A percentile compares a stretch with the other conserved stretches of the same genome.
Conservation (phyloP, 2,888 invertebrate species). For the Cetonia aurata region DNA sequence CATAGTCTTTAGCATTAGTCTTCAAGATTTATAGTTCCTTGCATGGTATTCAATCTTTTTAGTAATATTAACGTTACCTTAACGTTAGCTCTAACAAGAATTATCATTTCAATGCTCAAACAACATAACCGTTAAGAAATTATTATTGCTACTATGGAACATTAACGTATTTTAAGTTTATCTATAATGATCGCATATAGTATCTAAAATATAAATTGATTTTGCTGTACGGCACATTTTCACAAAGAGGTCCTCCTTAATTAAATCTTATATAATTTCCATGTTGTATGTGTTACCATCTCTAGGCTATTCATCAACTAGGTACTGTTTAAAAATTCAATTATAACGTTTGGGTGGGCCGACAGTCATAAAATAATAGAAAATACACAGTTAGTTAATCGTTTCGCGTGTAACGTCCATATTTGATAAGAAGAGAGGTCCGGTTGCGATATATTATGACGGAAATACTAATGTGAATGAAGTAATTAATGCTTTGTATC, state of each 20-base stretch:
- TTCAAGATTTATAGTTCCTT: too few relatives aligned
- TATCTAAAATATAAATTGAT: constrained; percentile 26
- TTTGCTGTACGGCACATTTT: constrained; percentile 19
- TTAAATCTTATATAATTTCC: constrained; percentile 37
- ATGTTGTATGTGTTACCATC: constrained; percentile 21
- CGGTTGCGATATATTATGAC: constrained; percentile 43
- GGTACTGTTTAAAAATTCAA: constrained; percentile 37
- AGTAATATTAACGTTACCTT: too few relatives aligned
- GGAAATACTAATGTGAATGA: constrained; percentile 50
- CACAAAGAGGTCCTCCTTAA: constrained; percentile 29
- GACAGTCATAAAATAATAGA: constrained; percentile 39
- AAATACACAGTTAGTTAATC: constrained; percentile 41
- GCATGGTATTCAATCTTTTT: too few relatives aligned
- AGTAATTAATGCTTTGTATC: constrained; percentile 55
- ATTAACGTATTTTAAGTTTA: too few relatives aligned
- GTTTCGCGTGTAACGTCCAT: constrained; percentile 28
- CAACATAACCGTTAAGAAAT: too few relatives aligned
- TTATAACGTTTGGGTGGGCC: constrained; percentile 41
- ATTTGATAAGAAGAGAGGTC: constrained; percentile 17
- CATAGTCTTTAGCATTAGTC: too few relatives aligned
- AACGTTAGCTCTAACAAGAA: too few relatives aligned
- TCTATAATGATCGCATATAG: background rate
- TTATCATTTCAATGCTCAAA: too few relatives aligned
- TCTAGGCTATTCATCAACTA: constrained; percentile 29
- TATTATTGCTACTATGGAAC: too few relatives aligned